Conservation (phyloP, 2,113 vertebrate genomes). For the Ceratotherium simum region DNA sequence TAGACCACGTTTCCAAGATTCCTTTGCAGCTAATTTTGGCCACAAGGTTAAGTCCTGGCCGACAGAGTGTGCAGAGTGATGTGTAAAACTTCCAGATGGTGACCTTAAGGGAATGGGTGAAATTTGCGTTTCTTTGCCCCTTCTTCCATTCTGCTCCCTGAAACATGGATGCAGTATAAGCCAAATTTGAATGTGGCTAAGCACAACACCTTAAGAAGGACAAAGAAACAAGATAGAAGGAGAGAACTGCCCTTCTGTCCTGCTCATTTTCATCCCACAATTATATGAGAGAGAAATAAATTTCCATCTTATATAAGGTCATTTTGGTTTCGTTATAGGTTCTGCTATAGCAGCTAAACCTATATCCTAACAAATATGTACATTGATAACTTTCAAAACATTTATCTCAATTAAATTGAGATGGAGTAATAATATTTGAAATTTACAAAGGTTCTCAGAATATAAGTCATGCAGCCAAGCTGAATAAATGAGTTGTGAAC, state of each 20-base stretch:
- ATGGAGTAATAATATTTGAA: background rate
- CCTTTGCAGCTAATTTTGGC: background rate
- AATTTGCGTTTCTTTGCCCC: background rate
- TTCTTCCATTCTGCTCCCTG: background rate
- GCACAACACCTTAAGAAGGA: accelerated
- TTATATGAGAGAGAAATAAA: background rate
- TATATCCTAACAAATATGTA: background rate
- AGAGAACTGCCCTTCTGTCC: background rate
- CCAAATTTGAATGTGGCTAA: background rate
- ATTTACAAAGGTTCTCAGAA: background rate
- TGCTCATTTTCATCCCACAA: too few species aligned
- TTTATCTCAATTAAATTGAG: background rate
- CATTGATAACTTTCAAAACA: background rate
- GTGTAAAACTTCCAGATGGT: too few species aligned
- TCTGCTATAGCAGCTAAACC: background rate
- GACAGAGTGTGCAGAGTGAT: background rate
- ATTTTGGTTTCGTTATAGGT: background rate
- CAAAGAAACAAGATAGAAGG: accelerated
- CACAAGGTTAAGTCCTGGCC: background rate
- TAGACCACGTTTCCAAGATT: background rate
- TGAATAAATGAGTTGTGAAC: background rate
- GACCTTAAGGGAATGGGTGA: background rate
- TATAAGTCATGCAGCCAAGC: too few species aligned
- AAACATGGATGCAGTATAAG: accelerated
- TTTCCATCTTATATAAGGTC: background rate